A percentile compares a stretch with the other conserved stretches of the same genome.
phyloP scores from a whole-genome alignment of 2,113 vertebrate genomes.

The Meles meles region DNA sequence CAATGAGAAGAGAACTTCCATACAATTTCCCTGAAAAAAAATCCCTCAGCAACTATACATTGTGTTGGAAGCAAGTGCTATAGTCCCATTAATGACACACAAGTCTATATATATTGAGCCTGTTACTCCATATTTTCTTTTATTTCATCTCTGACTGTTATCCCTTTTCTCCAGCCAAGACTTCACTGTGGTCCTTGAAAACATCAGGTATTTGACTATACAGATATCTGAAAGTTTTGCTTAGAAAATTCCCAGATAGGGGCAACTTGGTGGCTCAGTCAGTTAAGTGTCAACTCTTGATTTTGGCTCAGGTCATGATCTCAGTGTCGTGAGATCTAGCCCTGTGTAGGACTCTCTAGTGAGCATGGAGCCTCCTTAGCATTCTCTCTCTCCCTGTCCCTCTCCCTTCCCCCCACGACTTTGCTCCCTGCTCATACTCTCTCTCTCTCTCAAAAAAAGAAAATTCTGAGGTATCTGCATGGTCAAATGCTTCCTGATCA shows the following conservation, averaged over 20 bases:
- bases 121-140: not conserved
- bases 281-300: not conserved
- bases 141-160: not conserved
- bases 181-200: not conserved
- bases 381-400: too few relatives aligned
- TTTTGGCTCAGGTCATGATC: not conserved
- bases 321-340: not conserved
- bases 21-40: not conserved
- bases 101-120: rapidly evolving
- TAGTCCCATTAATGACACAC: not conserved
- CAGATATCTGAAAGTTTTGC: not conserved
- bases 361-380: too few relatives aligned
- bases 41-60: not conserved
- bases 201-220: not conserved
- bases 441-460: too few relatives aligned
- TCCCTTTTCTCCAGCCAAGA: not conserved
- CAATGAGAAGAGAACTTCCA: not conserved
- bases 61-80: not conserved
- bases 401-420: too few relatives aligned
- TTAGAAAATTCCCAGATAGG: not conserved
- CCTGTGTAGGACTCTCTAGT: too few relatives aligned
- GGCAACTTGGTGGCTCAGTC: not conserved
- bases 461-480: too few relatives aligned
- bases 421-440: too few relatives aligned
- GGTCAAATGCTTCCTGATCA: too few relatives aligned